phyloP scores from a whole-genome alignment of 1,140 invertebrate species.

The Chrysoperla carnea region DNA sequence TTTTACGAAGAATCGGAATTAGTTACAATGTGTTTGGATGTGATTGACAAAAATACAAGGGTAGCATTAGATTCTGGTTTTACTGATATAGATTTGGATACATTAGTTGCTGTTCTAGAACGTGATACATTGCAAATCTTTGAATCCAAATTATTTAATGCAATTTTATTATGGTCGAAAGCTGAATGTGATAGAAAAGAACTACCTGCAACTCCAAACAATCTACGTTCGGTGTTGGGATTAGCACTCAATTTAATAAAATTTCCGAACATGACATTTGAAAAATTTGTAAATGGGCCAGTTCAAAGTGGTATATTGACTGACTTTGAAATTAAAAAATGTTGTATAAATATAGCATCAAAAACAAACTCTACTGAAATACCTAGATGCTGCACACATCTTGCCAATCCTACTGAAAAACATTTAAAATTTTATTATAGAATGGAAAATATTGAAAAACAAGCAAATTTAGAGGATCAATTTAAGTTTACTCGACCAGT shows the following conservation, averaged over 20 bases:
- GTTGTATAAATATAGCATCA: conserved; percentile 70
- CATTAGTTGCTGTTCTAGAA: conserved; percentile 60
- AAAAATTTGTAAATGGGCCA: conserved; percentile 70
- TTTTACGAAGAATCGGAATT: conserved; percentile 69
- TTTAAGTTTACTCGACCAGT: no score
- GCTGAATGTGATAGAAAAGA: conserved; percentile 54
- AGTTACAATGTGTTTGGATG: conserved; percentile 62
- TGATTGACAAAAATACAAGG: conserved; percentile 70
- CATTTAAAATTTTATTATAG: no score
- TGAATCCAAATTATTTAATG: conserved; percentile 67
- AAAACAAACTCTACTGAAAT: conserved; percentile 53
- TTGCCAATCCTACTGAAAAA: no score
- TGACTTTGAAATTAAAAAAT: conserved; percentile 52
- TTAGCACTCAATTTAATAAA: conserved; percentile 52
- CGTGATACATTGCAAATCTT: conserved; percentile 66
- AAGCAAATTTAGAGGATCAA: no score
- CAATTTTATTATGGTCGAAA: conserved; percentile 56
- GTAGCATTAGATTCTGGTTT: conserved; percentile 73
- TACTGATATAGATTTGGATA: conserved; percentile 71
- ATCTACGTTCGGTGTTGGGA: conserved; percentile 50
- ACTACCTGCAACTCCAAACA: conserved; percentile 42
- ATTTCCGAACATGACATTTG: conserved; percentile 74
- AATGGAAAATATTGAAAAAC: no score
- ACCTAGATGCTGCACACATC: no score
- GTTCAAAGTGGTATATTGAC: conserved; percentile 60